Conservation (phyloP, 2,113 vertebrate genomes). For the Phyllostomus hastatus region DNA sequence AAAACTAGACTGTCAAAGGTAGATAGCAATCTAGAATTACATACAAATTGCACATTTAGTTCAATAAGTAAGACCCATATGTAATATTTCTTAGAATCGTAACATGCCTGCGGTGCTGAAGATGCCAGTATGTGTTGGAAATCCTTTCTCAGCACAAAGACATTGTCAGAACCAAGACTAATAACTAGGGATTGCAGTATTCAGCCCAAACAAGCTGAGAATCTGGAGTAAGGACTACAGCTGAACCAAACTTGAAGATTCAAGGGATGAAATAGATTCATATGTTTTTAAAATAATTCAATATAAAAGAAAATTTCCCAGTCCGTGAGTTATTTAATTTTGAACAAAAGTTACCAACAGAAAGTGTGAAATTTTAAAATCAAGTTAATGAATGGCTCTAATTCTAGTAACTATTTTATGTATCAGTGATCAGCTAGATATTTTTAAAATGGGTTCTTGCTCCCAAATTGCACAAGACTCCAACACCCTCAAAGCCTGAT, state of each 20-base stretch:
- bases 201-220: fast-evolving
- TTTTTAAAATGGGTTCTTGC: not conserved
- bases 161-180: fast-evolving
- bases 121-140: fast-evolving
- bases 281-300: too few relatives aligned
- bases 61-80: not conserved
- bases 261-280: fast-evolving
- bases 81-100: too few relatives aligned
- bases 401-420: not conserved
- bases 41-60: not conserved
- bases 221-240: fast-evolving
- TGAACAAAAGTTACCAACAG: not conserved
- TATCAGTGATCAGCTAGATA: too few relatives aligned
- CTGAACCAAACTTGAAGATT: not conserved
- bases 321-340: not conserved
- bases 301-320: not conserved
- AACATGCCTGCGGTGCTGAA: too few relatives aligned
- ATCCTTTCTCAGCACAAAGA: fast-evolving
- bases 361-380: not conserved
- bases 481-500: fast-evolving
- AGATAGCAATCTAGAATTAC: fast-evolving
- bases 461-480: fast-evolving
- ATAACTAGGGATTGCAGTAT: fast-evolving
- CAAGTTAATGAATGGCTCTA: not conserved
- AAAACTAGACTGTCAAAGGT: not conserved